Evolutionary conservation across 2,113 vertebrate genomes (phyloP).

Genomic region (Daphoenositta chrysoptera): DNA sequence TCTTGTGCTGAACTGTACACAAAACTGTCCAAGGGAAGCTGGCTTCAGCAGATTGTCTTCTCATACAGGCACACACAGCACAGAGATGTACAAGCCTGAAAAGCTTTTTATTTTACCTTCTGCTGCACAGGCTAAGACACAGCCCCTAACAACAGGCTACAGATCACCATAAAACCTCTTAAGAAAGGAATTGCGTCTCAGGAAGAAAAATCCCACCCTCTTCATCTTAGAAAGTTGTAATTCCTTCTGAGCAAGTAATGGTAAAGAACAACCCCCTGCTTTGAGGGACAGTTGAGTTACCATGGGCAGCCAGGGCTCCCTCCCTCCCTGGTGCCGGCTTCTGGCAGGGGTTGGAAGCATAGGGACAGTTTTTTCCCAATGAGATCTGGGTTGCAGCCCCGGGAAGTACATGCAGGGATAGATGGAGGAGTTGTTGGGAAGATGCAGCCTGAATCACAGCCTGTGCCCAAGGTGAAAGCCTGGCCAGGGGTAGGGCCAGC

Average conservation of each 20-base stretch:
- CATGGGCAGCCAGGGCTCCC: rapidly evolving
- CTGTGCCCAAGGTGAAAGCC: not conserved
- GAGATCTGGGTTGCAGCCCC: not conserved
- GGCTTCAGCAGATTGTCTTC: not conserved
- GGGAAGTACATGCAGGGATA: rapidly evolving
- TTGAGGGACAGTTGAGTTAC: rapidly evolving
- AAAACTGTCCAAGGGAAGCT: not conserved
- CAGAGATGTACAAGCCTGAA: not conserved
- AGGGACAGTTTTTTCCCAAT: rapidly evolving
- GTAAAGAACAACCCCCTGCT: not conserved
- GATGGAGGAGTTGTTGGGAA: not conserved
- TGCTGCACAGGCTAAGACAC: not conserved
- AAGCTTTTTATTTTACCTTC: not conserved
- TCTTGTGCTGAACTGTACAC: not conserved
- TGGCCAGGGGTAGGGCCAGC: not conserved
- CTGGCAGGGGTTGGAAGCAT: not conserved
- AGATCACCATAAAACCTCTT: not conserved
- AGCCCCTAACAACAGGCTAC: not conserved
- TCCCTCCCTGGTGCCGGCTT: not conserved
- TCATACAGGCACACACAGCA: not conserved
- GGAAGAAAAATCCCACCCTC: not conserved
- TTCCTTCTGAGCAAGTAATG: not conserved
- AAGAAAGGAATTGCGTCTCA: not conserved
- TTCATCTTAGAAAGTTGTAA: not conserved
- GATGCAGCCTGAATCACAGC: not conserved